Conservation (phyloP, 2,888 invertebrate species). For the Lucinisca nassula region DNA sequence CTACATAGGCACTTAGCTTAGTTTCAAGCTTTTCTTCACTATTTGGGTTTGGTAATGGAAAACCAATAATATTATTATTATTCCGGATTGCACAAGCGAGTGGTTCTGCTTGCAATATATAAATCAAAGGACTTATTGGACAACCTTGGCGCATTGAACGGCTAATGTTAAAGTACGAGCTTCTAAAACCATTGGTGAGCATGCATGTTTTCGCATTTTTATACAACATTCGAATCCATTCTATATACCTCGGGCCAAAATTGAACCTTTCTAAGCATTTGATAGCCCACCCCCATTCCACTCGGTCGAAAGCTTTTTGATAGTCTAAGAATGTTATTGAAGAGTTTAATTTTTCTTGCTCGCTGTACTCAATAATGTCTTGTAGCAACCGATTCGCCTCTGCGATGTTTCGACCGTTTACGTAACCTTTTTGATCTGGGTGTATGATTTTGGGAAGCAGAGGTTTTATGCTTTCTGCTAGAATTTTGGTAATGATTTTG, state of each 20-base stretch:
- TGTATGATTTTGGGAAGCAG: slow-evolving; percentile 18
- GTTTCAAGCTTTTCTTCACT: neutral
- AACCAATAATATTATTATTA: neutral
- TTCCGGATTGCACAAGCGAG: neutral
- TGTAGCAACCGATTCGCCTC: slow-evolving; percentile 16
- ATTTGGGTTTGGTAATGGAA: neutral
- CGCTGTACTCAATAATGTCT: slow-evolving; percentile 13
- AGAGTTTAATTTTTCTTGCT: neutral
- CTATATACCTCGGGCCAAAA: slow-evolving; percentile 7
- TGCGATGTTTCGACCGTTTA: slow-evolving; percentile 11
- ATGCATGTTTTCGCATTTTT: neutral
- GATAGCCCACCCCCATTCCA: slow-evolving; percentile 16
- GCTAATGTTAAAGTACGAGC: neutral
- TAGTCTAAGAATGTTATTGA: slow-evolving; percentile 18
- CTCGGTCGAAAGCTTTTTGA: slow-evolving; percentile 16
- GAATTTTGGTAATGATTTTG: slow-evolving; percentile 18
- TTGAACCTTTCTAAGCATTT: slow-evolving; percentile 8
- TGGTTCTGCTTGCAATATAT: neutral
- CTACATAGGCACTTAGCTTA: neutral
- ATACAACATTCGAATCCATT: slow-evolving; percentile 3
- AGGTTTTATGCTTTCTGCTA: slow-evolving; percentile 12
- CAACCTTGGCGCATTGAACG: neutral
- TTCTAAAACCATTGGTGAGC: neutral
- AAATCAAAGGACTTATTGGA: neutral
- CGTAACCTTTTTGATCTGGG: slow-evolving; percentile 21